A percentile compares a stretch with the other conserved stretches of the same genome.
Evolutionary conservation across 2,113 vertebrate genomes (phyloP).

Genomic region (Panurus biarmicus): DNA sequence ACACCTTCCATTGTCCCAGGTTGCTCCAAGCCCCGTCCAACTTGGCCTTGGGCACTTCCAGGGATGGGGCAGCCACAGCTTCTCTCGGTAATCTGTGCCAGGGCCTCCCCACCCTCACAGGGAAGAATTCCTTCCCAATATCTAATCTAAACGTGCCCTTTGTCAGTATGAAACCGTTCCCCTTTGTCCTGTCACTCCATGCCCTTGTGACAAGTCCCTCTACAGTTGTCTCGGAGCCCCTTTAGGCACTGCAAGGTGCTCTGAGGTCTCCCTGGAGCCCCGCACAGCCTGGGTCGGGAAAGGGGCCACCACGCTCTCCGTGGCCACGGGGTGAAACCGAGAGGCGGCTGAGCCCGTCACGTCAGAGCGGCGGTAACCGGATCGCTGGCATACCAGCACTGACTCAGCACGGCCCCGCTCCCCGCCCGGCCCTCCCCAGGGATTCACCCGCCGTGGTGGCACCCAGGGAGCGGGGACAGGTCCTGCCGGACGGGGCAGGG

Average conservation of each 20-base stretch:
- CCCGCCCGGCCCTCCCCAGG: not conserved
- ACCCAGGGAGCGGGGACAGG: not conserved
- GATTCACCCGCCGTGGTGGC: not conserved
- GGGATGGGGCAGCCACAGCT: not conserved
- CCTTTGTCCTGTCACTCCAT: not conserved
- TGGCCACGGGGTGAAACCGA: not conserved
- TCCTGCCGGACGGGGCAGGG: not conserved
- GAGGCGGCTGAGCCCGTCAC: not conserved
- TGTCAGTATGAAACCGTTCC: not conserved
- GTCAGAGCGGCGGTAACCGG: not conserved
- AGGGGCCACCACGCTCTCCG: rapidly evolving
- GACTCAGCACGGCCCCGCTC: conserved; percentile 23
- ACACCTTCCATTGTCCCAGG: not conserved
- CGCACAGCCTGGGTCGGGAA: rapidly evolving
- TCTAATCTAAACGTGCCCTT: not conserved
- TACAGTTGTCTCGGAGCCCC: not conserved
- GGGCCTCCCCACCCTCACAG: not conserved
- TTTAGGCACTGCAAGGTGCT: not conserved
- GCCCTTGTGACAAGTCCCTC: not conserved
- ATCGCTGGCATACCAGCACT: conserved; percentile 32
- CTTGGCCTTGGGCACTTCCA: not conserved
- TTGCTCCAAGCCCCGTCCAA: not conserved
- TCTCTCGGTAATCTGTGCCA: not conserved
- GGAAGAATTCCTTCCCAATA: not conserved
- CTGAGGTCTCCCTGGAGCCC: not conserved